Percentiles rank a stretch among this genome's conserved stretches.
Conservation (phyloP, 2,113 vertebrate species). For the Lota lota region DNA sequence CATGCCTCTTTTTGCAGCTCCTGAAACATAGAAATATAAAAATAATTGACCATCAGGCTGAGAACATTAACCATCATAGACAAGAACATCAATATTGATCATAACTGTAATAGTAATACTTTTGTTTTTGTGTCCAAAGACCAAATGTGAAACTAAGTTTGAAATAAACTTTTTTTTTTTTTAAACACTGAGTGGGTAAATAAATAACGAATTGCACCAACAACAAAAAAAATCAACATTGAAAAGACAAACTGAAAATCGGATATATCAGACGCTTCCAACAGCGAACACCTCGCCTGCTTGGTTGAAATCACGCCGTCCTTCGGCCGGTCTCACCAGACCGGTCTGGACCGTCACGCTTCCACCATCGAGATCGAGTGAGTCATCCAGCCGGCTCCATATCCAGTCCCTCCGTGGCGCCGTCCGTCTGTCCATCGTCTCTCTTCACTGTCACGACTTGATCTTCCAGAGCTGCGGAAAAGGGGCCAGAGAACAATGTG, state of each 20-base stretch:
- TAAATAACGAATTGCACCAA: constrained; percentile 92
- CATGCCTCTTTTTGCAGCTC: neutral
- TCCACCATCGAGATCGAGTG: neutral
- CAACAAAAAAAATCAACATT: constrained; percentile 75
- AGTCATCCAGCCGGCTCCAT: neutral
- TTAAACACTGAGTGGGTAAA: constrained; percentile 84
- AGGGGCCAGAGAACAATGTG: constrained; percentile 4
- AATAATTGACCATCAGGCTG: constrained; percentile 18
- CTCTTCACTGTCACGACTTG: constrained; percentile 84
- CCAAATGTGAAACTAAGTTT: too few species aligned
- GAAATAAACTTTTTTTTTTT: neutral
- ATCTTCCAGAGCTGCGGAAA: constrained; percentile 95
- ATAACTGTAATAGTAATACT: constrained; percentile 59
- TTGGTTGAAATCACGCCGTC: too few species aligned
- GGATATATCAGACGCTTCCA: too few species aligned
- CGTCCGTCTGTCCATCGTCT: constrained; percentile 24
- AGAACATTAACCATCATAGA: constrained; percentile 36
- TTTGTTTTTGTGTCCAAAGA: neutral
- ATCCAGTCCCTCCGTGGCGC: neutral
- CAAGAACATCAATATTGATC: constrained; percentile 52
- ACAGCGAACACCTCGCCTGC: too few species aligned
- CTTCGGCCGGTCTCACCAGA: neutral
- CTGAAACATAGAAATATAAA: constrained; percentile 19
- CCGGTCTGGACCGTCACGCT: neutral
- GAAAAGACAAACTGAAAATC: constrained; percentile 67